Evolutionary conservation across 2,888 invertebrate genomes (phyloP), one percentile per base, ranked within the genome.

Genomic region (Meteorus cinctellus): DNA sequence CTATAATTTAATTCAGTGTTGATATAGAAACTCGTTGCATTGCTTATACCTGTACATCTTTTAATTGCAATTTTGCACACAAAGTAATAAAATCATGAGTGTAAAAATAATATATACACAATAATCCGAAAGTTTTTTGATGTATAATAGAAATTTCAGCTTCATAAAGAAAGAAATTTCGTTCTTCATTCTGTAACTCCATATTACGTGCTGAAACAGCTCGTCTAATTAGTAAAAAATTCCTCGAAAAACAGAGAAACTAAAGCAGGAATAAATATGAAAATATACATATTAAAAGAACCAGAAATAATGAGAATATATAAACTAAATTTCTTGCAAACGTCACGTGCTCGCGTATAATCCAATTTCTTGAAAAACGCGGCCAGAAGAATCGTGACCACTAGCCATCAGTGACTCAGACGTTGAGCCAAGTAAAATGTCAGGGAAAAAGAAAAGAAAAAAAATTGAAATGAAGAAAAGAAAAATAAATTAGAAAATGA

Each of bases 321-420:
- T 62, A 41, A 41, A 55, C 19, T 24, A 31, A 34, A 55, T 12
- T 55, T 63, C 67, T 70, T 63, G 24, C 41, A 34, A 69, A 76
- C 71, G 71, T 78, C 76, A 75, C 74, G 78, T 76, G 68, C 75
- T 77, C 48, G 59, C 71, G 71, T 66, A 77, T 80, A 77, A 78
- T 79, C 80, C 75, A 80, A 77, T 80, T 76, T 79, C 75, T 68
- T 73, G 76, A 67, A 75, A 73, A 72, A 68, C 48, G 74, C 73
- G 78, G 65, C 68, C 55, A 70, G 75, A 34, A 63, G 41, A 55
- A 68, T 67, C 62, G 63, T 75, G 68, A 45, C 45, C 62, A 31
- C 16, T 63, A 34, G 29, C 55, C 24, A 60, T 66, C 55, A 77
- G 71, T 65, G 72, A 59, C 51, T 67, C 31, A 74, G 19, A 60